Evolutionary conservation across 2,797 vertebrate species (phyloP).

Genomic region (Channa striata): DNA sequence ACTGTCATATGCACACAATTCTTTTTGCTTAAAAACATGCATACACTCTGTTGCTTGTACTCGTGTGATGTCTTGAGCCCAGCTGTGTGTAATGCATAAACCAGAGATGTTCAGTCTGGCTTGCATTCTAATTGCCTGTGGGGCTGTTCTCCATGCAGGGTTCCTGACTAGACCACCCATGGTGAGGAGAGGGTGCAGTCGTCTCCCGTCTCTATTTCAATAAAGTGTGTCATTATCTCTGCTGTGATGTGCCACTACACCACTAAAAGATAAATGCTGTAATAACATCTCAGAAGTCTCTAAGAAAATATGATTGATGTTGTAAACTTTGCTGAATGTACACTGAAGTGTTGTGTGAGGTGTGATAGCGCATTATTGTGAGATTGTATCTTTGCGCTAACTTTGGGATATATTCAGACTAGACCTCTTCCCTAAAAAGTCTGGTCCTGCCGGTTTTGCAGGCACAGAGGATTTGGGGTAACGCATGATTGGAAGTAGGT

Average conservation of each 20-base stretch:
- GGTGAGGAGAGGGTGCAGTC: constrained; percentile 69
- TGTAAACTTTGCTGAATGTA: constrained; percentile 20
- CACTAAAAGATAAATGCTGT: constrained; percentile 70
- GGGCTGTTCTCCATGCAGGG: constrained; percentile 53
- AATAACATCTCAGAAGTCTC: constrained; percentile 56
- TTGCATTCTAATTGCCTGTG: constrained; percentile 74
- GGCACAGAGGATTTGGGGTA: constrained; percentile 60
- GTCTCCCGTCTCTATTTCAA: constrained; percentile 74
- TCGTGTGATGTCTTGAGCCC: constrained; percentile 69
- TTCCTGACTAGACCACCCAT: constrained; percentile 75
- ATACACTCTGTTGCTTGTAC: constrained; percentile 24
- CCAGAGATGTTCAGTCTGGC: constrained; percentile 74
- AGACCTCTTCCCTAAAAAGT: constrained; percentile 33
- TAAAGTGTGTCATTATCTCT: constrained; percentile 81
- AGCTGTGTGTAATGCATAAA: constrained; percentile 77
- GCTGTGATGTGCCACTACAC: constrained; percentile 69
- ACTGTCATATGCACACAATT: constrained; percentile 1
- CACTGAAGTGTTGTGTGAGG: constrained; percentile 31
- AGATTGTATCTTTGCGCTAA: constrained; percentile 18
- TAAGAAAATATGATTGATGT: constrained; percentile 56
- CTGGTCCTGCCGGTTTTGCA: constrained; percentile 56
- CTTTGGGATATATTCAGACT: constrained; percentile 50
- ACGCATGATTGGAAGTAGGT: constrained; percentile 71
- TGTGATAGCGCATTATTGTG: constrained; percentile 25
- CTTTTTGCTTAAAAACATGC: constrained; percentile 23